phyloP scores from a whole-genome alignment of 2,888 invertebrate species.

The Microctonus aethiopoides region DNA sequence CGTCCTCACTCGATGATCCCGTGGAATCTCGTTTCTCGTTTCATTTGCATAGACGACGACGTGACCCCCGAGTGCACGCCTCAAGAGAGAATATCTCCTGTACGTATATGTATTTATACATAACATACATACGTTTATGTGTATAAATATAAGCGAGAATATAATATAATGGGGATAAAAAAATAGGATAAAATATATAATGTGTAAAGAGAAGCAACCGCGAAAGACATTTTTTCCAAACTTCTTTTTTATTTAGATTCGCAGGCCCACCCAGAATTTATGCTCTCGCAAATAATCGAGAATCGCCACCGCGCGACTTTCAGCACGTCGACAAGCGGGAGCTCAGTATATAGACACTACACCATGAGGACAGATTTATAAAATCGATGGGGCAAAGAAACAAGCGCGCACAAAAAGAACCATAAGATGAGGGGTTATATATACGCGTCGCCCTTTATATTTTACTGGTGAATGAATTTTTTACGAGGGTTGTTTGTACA shows the following conservation, averaged over 20 bases:
- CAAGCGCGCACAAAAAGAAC: neutral
- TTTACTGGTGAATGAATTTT: slow-evolving; percentile 22
- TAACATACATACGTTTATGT: slow-evolving; percentile 2
- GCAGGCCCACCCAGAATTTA: slow-evolving; percentile 46
- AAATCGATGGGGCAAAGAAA: slow-evolving; percentile 34
- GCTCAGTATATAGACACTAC: slow-evolving; percentile 3
- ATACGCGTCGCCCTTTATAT: neutral
- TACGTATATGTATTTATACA: neutral
- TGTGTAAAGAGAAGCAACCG: slow-evolving; percentile 1
- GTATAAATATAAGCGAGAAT: neutral
- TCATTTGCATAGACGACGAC: slow-evolving; percentile 57
- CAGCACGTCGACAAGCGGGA: slow-evolving; percentile 37
- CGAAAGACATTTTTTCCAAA: neutral
- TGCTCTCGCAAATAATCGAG: slow-evolving; percentile 53
- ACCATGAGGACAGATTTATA: slow-evolving; percentile 37
- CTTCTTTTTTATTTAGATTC: slow-evolving; percentile 13
- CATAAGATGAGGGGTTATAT: neutral
- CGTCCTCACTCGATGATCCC: slow-evolving; percentile 39
- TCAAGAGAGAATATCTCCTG: slow-evolving; percentile 30
- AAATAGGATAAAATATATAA: slow-evolving; percentile 13
- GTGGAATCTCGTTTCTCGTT: slow-evolving; percentile 50
- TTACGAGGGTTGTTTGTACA: slow-evolving; percentile 14
- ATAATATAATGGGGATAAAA: neutral
- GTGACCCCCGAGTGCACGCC: slow-evolving; percentile 49
- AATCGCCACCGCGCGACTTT: slow-evolving; percentile 48